Conservation (phyloP, 2,888 invertebrate species). For the Bimastos eiseni region DNA sequence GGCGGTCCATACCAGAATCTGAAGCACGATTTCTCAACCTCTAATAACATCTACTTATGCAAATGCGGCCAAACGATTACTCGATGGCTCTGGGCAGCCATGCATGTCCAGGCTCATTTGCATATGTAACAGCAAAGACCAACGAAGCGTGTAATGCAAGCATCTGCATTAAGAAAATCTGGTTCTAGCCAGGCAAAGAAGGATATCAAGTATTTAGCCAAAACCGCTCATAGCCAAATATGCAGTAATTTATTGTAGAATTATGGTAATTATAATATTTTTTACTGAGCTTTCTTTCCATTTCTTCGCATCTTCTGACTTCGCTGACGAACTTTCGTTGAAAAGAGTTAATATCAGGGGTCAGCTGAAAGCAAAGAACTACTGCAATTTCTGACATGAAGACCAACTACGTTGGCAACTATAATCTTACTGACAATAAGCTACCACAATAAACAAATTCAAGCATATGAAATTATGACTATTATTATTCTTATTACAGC, state of each 20-base stretch:
- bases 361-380: slow-evolving; percentile 70
- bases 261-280: slow-evolving; percentile 21
- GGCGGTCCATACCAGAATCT: background rate
- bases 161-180: background rate
- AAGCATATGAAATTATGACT: too few relatives aligned
- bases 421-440: too few relatives aligned
- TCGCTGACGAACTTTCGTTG: slow-evolving; percentile 98
- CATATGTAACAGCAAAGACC: background rate
- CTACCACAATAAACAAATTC: too few relatives aligned
- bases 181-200: background rate
- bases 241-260: background rate
- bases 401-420: too few relatives aligned
- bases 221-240: background rate
- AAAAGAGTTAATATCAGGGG: slow-evolving; percentile 96
- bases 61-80: background rate
- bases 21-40: background rate
- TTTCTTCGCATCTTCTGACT: slow-evolving; percentile 95
- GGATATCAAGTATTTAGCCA: background rate
- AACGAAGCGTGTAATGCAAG: background rate
- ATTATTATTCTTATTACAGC: too few relatives aligned
- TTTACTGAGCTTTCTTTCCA: slow-evolving; percentile 89
- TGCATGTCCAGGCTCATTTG: background rate
- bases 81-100: background rate
- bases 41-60: background rate
- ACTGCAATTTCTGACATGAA: background rate